Evolutionary conservation across 2,888 invertebrate genomes (phyloP).

Genomic region (Physocephala rufipes): DNA sequence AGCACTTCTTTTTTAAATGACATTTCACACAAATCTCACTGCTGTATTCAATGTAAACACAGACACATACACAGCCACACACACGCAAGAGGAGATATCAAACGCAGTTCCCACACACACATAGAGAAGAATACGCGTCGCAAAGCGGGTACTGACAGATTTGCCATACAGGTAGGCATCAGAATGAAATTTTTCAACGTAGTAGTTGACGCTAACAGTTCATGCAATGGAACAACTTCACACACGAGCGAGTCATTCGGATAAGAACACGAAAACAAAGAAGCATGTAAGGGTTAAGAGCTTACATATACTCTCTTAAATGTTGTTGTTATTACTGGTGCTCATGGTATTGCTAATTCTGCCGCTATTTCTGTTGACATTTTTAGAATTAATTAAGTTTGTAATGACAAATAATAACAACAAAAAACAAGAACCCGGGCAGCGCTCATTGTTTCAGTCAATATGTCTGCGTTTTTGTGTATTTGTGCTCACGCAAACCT

Average conservation of each 20-base stretch:
- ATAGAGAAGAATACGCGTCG: neutral
- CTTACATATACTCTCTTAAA: neutral
- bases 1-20: slow-evolving; percentile 11
- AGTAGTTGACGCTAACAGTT: slow-evolving; percentile 23
- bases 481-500: too few species aligned
- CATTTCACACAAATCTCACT: slow-evolving; percentile 27
- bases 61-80: neutral
- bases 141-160: too few species aligned
- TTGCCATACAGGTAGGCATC: neutral
- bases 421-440: slow-evolving; percentile 22
- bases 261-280: neutral
- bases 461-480: neutral
- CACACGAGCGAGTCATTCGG: neutral
- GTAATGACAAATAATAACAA: slow-evolving; percentile 50
- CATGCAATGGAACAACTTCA: neutral
- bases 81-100: neutral
- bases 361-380: too few species aligned
- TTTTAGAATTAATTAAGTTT: slow-evolving; percentile 55
- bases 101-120: neutral
- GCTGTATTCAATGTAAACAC: slow-evolving; percentile 3
- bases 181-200: slow-evolving; percentile 3
- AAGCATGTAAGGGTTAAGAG: slow-evolving; percentile 15
- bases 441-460: slow-evolving; percentile 19
- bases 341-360: neutral
- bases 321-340: neutral